Conservation (phyloP, 2,113 vertebrate genomes). For the Myiozetetes cayanensis region DNA sequence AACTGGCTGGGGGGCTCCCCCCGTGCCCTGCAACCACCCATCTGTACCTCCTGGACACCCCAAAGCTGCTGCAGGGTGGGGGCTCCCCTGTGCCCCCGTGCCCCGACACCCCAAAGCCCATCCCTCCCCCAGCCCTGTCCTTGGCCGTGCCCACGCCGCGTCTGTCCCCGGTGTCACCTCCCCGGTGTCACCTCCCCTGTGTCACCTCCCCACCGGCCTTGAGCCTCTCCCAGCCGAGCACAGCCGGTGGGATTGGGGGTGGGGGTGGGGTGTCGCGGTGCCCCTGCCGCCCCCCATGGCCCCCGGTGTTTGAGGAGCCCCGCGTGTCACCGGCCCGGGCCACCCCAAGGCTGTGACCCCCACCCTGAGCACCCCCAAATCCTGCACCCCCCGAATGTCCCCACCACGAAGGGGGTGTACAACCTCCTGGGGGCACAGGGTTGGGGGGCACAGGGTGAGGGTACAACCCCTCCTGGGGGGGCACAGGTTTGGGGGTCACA, state of each 20-base stretch:
- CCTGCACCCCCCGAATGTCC: too few relatives aligned
- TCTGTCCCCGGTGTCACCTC: background rate
- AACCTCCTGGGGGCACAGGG: too few relatives aligned
- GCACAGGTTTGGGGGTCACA: too few relatives aligned
- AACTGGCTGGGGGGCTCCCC: too few relatives aligned
- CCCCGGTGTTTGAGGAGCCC: background rate
- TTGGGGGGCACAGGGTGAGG: too few relatives aligned
- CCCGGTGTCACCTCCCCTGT: background rate
- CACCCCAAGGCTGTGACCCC: fast-evolving
- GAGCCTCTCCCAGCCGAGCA: background rate
- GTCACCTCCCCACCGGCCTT: background rate
- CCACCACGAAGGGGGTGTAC: too few relatives aligned
- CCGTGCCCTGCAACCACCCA: too few relatives aligned
- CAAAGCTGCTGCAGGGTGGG: background rate
- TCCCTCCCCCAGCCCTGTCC: background rate
- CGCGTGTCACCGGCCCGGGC: background rate
- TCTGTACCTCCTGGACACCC: background rate
- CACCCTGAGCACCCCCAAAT: background rate
- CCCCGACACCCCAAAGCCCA: background rate
- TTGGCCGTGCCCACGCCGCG: background rate
- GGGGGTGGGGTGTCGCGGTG: background rate
- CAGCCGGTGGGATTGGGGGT: background rate
- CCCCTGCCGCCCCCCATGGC: background rate
- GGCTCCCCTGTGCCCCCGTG: background rate
- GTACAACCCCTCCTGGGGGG: background rate